A percentile compares a stretch with the other conserved stretches of the same genome.
Conservation (phyloP, 2,888 invertebrate genomes). For the Brachycybe producta region DNA sequence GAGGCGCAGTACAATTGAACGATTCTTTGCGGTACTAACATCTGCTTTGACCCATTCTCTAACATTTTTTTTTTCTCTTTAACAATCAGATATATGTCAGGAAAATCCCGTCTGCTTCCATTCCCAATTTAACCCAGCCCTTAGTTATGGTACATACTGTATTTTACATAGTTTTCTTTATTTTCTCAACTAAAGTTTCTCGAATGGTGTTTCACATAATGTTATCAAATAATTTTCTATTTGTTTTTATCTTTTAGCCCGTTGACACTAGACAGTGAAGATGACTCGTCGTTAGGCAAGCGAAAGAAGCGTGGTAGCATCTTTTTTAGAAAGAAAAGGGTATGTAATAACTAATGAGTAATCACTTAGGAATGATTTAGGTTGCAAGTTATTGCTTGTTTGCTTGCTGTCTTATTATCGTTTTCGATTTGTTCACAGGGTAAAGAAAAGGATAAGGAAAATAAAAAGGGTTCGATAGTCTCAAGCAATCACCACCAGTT, state of each 20-base stretch:
- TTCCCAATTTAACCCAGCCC: too few species aligned
- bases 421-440: constrained; percentile 41
- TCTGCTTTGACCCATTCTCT: too few species aligned
- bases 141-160: too few species aligned
- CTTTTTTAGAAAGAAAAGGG: constrained; percentile 86
- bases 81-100: too few species aligned
- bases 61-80: too few species aligned
- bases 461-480: constrained; percentile 36
- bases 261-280: constrained; percentile 11
- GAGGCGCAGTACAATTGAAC: constrained; percentile 17
- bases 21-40: constrained; percentile 16
- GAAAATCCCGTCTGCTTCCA: too few species aligned
- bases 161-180: too few species aligned
- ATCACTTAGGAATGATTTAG: background rate
- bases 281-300: constrained; percentile 63
- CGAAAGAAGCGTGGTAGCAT: constrained; percentile 74
- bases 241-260: background rate
- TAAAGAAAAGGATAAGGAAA: constrained; percentile 45
- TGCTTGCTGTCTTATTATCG: too few species aligned
- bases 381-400: too few species aligned
- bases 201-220: background rate
- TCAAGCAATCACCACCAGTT: constrained; percentile 48
- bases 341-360: constrained; percentile 26
- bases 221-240: background rate
- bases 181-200: too few species aligned